These are phyloP conservation scores for Calameuta filiformis DNA, from an alignment of 2,888 invertebrate genomes.

Conservation along the genomic window DNA sequence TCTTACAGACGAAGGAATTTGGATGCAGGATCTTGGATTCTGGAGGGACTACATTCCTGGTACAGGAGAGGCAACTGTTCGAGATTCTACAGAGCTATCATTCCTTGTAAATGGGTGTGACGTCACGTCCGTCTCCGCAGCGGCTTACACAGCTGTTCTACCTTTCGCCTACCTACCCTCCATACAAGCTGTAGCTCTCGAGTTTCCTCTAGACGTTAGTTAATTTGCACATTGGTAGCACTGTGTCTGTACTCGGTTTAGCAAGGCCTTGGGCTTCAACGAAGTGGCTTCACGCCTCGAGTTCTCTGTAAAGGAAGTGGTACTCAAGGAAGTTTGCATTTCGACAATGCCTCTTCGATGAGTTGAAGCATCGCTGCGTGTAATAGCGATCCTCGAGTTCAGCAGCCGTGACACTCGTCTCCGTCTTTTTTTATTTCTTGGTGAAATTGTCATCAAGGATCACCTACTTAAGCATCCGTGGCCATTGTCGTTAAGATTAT, in stretches of 20 bases:
- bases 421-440: not conserved
- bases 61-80: constrained; percentile 33
- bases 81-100: constrained; percentile 52
- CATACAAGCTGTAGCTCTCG: constrained; percentile 78
- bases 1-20: constrained; percentile 53
- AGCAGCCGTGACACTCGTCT: not conserved
- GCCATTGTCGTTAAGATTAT: not conserved
- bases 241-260: not conserved
- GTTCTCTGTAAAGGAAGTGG: not conserved
- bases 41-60: constrained; percentile 44
- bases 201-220: constrained; percentile 83
- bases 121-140: constrained; percentile 60
- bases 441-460: constrained; percentile 7
- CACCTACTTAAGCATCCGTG: not conserved
- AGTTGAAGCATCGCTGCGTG: not conserved
- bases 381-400: not conserved
- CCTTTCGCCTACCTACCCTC: constrained; percentile 81
- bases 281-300: not conserved
- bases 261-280: not conserved
- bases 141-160: constrained; percentile 81
- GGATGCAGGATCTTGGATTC: constrained; percentile 57
- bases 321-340: not conserved
- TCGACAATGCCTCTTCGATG: not conserved
- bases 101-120: constrained; percentile 63
- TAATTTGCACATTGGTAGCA: not conserved